Percentiles rank a stretch among this genome's conserved stretches.
These are phyloP conservation scores for Ectemnius continuus DNA, from an alignment of 2,888 invertebrate genomes.

Conservation along the genomic window DNA sequence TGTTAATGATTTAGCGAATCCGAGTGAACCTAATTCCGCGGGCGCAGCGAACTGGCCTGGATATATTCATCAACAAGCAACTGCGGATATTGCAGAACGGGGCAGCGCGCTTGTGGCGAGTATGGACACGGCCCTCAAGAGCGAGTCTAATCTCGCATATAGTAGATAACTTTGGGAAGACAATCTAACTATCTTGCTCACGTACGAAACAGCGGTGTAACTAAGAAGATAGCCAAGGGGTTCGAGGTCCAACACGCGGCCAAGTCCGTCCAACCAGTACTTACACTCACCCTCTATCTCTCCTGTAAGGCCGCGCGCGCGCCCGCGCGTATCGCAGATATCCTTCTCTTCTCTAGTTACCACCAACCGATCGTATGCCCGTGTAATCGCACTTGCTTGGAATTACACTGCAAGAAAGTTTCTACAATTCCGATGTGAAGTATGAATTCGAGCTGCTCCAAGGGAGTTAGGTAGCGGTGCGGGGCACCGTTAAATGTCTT, in stretches of 20 bases:
- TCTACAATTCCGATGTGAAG: not conserved
- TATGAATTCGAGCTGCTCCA: not conserved
- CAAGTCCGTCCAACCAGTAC: slow-evolving; percentile 49
- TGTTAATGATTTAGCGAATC: slow-evolving; percentile 43
- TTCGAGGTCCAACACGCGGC: slow-evolving; percentile 35
- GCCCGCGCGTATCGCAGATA: slow-evolving; percentile 33
- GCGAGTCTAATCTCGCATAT: slow-evolving; percentile 51
- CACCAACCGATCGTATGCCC: slow-evolving; percentile 35
- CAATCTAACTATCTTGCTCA: slow-evolving; percentile 63
- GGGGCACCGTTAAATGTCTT: not conserved
- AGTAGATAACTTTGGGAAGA: slow-evolving; percentile 60
- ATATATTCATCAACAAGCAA: slow-evolving; percentile 41
- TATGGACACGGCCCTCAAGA: slow-evolving; percentile 47
- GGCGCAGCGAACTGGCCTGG: slow-evolving; percentile 8
- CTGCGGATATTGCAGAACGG: slow-evolving; percentile 48
- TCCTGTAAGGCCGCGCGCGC: no score
- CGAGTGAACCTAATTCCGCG: slow-evolving; percentile 30
- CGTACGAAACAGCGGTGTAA: slow-evolving; percentile 54
- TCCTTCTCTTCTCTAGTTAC: slow-evolving; percentile 38
- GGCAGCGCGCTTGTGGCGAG: slow-evolving; percentile 48
- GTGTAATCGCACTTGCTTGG: not conserved
- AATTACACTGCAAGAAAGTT: not conserved
- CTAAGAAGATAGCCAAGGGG: slow-evolving; percentile 55
- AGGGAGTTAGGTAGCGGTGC: not conserved
- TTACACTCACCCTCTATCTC: slow-evolving; percentile 27